Evolutionary conservation across 2,797 vertebrate species (phyloP).

Genomic region (Karalla daura): DNA sequence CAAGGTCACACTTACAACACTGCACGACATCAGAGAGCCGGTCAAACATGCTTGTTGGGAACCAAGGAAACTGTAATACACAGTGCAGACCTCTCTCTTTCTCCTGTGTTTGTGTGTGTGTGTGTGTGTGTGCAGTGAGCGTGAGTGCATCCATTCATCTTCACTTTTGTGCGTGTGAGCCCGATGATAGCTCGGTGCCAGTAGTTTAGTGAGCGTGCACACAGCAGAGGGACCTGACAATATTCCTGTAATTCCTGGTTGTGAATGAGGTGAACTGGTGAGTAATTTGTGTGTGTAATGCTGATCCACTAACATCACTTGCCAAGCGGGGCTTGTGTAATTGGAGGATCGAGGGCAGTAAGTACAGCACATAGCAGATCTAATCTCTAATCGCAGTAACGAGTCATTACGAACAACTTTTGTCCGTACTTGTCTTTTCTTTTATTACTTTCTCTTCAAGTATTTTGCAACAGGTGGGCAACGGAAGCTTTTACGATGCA

Average conservation of each 20-base stretch:
- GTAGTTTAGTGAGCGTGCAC: conserved; percentile 35
- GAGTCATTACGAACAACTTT: background rate
- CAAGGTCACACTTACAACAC: conserved; percentile 49
- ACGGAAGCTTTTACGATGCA: conserved; percentile 3
- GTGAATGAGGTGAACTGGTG: conserved; percentile 40
- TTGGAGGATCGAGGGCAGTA: conserved; percentile 18
- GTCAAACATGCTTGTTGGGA: conserved; percentile 11
- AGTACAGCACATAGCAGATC: conserved; percentile 2
- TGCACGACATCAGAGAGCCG: conserved; percentile 22
- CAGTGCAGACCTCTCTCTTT: conserved; percentile 15
- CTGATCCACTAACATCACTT: conserved; percentile 32
- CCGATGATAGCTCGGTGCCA: conserved; percentile 29
- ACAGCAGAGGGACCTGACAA: conserved; percentile 14
- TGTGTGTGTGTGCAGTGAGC: conserved; percentile 2
- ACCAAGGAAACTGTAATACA: conserved; percentile 20
- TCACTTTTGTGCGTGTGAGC: conserved; percentile 25
- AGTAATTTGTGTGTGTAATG: conserved; percentile 52
- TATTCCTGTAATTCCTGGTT: conserved; percentile 53
- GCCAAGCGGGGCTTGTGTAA: conserved; percentile 28
- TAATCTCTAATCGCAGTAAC: conserved; percentile 26
- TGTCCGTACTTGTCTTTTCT: background rate
- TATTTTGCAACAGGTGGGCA: conserved; percentile 25
- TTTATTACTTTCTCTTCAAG: conserved; percentile 1
- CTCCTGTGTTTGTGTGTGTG: background rate
- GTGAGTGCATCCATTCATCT: conserved; percentile 25